phyloP scores from a whole-genome alignment of 2,113 vertebrate genomes.

The Dasyprocta punctata region DNA sequence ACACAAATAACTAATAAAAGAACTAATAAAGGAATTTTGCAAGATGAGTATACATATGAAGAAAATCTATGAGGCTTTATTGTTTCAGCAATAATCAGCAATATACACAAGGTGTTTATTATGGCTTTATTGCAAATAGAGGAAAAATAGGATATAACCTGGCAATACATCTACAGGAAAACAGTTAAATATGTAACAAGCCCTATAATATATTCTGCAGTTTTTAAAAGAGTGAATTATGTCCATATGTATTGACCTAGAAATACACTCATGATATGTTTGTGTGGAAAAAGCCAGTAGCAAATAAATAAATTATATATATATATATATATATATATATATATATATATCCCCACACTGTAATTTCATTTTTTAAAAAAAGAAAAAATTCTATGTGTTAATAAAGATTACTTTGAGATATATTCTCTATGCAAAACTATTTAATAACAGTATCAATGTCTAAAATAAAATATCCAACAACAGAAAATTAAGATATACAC shows the following conservation, averaged over 20 bases:
- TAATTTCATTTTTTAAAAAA: slow-evolving; percentile 23
- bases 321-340: no score
- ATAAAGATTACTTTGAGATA: neutral
- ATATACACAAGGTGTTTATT: neutral
- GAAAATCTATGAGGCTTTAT: slow-evolving; percentile 11
- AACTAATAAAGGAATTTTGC: neutral
- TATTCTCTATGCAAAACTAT: neutral
- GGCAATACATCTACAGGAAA: neutral
- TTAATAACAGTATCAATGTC: neutral
- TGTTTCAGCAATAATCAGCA: neutral
- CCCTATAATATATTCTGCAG: neutral
- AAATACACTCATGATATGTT: neutral
- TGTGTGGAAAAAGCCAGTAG: neutral
- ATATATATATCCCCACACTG: no score
- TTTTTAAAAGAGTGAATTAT: neutral
- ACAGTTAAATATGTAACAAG: neutral
- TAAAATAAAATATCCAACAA: slow-evolving; percentile 26
- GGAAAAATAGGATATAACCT: neutral
- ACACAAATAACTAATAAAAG: slow-evolving; percentile 39
- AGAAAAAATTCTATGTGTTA: neutral
- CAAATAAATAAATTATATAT: no score
- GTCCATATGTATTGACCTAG: neutral
- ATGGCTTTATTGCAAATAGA: slow-evolving; percentile 15
- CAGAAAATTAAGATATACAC: neutral
- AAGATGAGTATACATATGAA: neutral